Evolutionary conservation across 2,113 vertebrate species (phyloP), one percentile per base, ranked within the genome.

Genomic region (Neolamprologus sp.): DNA sequence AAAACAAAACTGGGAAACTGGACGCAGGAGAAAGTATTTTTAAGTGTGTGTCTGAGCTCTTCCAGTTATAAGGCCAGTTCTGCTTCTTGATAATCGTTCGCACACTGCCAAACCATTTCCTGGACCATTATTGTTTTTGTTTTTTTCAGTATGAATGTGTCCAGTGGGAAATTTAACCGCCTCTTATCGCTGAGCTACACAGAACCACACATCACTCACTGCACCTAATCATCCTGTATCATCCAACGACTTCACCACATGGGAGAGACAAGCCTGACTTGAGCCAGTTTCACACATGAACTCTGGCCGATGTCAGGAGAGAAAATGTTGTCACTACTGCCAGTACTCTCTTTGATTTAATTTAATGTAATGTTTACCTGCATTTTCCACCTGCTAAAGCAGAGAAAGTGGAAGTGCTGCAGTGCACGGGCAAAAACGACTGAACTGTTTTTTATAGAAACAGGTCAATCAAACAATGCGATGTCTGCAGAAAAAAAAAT

Each of bases 41-140:
- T 78, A 78, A 78, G 26, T 51, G 5, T 3, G 73, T 33, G 45
- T 31, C 73, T n/a, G 73, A 33, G 17, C 73, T 78, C 45, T 78
- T 78, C 17, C 26, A 78, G 7, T 2, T 78, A 6, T 51, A 31
- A 1, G 7, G 45, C 26, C 73, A 78, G 10, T n/a, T 33, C 17
- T 78, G 73, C 45, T 78, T n/a, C 23, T 31, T 40, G 42, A 35
- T 28, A 21, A 23, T 49, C 17, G 14, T 1, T 81, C 63, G 26
- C 6, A 80, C 21, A 7, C 60, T 80, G 14, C 53, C 42, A 35
- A 80, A 31, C 3, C 9, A 26, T 49, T 80, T 51, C 35, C 17
- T 42, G 5, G 17, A 47, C 54, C 19, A 31, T 68, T 23, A 68
- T 7, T 19, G 0, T 1, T 6, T 5, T 3, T 2, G 0, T 5